Conservation (phyloP, 2,888 invertebrate species). For the Ariolimax columbianus region DNA sequence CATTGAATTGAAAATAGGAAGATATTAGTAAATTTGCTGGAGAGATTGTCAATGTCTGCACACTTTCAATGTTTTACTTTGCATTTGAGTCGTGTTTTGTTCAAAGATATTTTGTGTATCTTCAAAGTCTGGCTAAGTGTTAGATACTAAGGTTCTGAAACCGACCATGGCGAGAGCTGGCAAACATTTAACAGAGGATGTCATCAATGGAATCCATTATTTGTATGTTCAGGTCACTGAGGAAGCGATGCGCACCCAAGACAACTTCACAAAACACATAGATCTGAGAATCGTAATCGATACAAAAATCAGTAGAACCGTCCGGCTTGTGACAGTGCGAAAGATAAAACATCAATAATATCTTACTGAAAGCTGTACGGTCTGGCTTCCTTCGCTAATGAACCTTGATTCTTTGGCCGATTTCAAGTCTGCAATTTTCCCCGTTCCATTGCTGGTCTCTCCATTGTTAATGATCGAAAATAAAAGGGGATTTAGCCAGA, state of each 20-base stretch:
- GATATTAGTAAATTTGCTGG: not conserved
- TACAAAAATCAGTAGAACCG: slow-evolving; percentile 21
- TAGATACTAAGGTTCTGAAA: not conserved
- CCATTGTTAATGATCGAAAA: slow-evolving; percentile 41
- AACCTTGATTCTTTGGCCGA: slow-evolving; percentile 32
- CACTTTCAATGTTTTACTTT: not conserved
- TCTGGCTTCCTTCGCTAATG: slow-evolving; percentile 39
- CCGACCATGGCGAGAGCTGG: not conserved
- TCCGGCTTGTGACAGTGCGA: slow-evolving; percentile 9
- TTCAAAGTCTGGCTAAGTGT: too few species aligned
- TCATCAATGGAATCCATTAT: not conserved
- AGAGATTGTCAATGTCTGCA: not conserved
- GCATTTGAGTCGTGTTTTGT: too few species aligned
- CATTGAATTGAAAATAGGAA: not conserved
- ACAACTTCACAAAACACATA: slow-evolving; percentile 1
- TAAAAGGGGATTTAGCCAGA: slow-evolving; percentile 29
- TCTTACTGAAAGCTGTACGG: slow-evolving; percentile 11
- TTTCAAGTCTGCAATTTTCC: slow-evolving; percentile 39
- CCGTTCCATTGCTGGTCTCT: slow-evolving; percentile 37
- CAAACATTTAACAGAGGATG: not conserved
- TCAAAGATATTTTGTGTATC: too few species aligned
- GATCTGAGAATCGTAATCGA: slow-evolving; percentile 17
- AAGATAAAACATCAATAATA: slow-evolving; percentile 30
- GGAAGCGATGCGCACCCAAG: slow-evolving; percentile 1
- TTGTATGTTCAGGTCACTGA: not conserved